These are phyloP conservation scores for Agrotis clavis DNA, from an alignment of 2,888 invertebrate genomes.

Conservation along the genomic window DNA sequence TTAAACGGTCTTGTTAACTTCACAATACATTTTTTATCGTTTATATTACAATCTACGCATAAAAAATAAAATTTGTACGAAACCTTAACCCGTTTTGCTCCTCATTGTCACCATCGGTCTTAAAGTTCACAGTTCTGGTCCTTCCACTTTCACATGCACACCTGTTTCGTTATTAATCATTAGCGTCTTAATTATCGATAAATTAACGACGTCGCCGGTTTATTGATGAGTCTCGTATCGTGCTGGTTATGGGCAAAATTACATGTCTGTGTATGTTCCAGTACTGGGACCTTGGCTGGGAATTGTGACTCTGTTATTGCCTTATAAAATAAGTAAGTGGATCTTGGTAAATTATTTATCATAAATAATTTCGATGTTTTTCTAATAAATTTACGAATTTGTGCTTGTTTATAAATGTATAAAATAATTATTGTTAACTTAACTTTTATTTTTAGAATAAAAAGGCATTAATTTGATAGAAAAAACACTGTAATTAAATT, in stretches of 20 bases:
- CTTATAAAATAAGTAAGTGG: background rate
- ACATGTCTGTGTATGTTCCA: constrained; percentile 1
- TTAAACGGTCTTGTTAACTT: background rate
- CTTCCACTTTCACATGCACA: constrained; percentile 51
- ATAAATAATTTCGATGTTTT: no score
- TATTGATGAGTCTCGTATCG: constrained; percentile 16
- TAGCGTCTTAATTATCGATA: constrained; percentile 52
- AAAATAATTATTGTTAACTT: no score
- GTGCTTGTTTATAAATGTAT: no score
- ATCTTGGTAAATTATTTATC: background rate
- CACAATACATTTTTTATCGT: background rate
- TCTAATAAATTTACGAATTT: no score
- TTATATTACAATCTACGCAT: background rate
- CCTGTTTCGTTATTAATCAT: constrained; percentile 50
- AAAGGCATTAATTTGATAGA: no score
- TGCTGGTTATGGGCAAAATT: constrained; percentile 26
- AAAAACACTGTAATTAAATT: background rate
- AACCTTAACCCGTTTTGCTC: background rate
- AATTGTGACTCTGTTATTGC: background rate
- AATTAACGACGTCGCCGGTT: constrained; percentile 40
- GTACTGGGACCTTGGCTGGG: background rate
- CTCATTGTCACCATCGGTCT: background rate
- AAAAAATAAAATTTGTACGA: background rate
- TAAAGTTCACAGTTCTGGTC: constrained; percentile 31
- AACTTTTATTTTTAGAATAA: no score